Conservation (phyloP, 2,797 vertebrate genomes). For the Alfaro cultratus region DNA sequence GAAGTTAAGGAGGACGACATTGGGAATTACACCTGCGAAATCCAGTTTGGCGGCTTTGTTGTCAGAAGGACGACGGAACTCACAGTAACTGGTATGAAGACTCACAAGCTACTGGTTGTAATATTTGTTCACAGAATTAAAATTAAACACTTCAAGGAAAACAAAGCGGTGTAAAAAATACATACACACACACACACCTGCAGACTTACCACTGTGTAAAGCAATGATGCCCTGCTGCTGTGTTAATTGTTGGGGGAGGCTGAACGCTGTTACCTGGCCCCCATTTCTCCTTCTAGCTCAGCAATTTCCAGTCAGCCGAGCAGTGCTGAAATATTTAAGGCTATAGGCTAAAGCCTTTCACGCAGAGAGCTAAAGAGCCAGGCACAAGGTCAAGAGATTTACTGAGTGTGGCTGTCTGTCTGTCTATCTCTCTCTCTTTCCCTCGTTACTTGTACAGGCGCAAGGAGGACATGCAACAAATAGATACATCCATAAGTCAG, state of each 20-base stretch:
- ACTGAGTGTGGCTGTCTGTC: conserved; percentile 30
- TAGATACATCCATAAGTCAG: conserved; percentile 27
- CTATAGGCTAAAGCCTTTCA: conserved; percentile 64
- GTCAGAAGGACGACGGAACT: conserved; percentile 95
- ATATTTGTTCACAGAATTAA: conserved; percentile 6
- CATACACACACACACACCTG: conserved; percentile 15
- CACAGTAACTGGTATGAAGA: conserved; percentile 90
- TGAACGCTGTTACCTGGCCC: conserved; percentile 62
- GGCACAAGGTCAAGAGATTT: conserved; percentile 73
- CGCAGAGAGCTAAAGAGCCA: conserved; percentile 62
- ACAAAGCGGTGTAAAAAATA: conserved; percentile 32
- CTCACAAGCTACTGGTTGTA: neutral
- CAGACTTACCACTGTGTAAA: conserved; percentile 42
- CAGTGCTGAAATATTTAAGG: conserved; percentile 73
- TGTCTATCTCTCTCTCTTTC: conserved; percentile 15
- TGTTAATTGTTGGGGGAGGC: conserved; percentile 73
- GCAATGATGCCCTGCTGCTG: conserved; percentile 66
- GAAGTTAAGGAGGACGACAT: conserved; percentile 97
- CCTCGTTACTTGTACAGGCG: conserved; percentile 20
- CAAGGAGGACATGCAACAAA: conserved; percentile 36
- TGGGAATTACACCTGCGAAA: conserved; percentile 98
- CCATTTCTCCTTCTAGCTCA: conserved; percentile 65
- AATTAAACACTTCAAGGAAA: conserved; percentile 20
- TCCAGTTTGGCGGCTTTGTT: conserved; percentile 92
- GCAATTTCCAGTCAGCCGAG: conserved; percentile 66